Base-by-base conservation (phyloP, 2,888 invertebrate species). In the Pyralis farinalis region DNA sequence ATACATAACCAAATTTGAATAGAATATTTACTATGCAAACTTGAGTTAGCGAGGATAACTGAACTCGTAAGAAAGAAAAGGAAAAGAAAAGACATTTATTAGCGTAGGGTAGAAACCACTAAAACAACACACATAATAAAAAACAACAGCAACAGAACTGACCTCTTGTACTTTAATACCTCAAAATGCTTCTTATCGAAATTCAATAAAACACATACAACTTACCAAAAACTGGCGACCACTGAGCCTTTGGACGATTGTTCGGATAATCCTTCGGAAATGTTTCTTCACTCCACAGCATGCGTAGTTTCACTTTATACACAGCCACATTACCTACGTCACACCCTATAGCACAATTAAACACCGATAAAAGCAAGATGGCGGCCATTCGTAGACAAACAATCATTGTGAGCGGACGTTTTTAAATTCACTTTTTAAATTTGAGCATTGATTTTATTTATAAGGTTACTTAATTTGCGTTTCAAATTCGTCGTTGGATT, bases 261-360 rank as follows among this genome's bases (percentile, higher is more conserved):
- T 93, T 93, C 0, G 97, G 97, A 78, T 96, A 97, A 80, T 97
- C 97, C 74, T 96, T 96, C 8, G 97, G 97, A 76, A 97, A 97
- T 51, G 92, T 90, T 51, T 95, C 94, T 61, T 95, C 92, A 60
- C 95, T 95, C 97, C 97, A 98, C 70, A 95, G 92, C 58, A 95
- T 96, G 66, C 94, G 93, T 77, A 97, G 84, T 52, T 94, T 94
- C 72, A 97, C 94, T 81, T 94, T 95, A 75, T 97, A 98, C 63
- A 96, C 94, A 51, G 94, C 96, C 63, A 96, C 91, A 69, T 94
- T 94, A 73, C 95, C 94, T 44, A 94, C 91, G 52, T 93, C 92
- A 83, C 95, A 95, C 38, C 91, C 90, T 34, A 46, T 43, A 16
- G 51, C 55, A 40, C 60, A 52, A 53, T 56, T 52, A 44, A 65